Evolutionary conservation across 2,797 vertebrate genomes (phyloP).

Genomic region (Dendrocincla fuliginosa): DNA sequence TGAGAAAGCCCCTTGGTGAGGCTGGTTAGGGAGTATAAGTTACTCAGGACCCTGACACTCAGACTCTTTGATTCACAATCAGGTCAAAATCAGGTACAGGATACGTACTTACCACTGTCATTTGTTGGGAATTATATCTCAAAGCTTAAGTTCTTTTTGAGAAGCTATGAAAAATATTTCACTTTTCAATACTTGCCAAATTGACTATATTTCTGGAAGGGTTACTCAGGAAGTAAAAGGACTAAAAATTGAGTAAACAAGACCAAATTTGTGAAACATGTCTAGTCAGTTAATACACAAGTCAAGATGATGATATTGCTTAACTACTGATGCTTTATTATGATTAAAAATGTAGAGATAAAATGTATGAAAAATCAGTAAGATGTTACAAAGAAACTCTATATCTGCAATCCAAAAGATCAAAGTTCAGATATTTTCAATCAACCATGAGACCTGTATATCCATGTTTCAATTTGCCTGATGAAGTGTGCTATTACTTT

Average conservation of each 20-base stretch:
- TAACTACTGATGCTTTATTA: neutral
- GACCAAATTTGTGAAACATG: neutral
- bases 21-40: neutral
- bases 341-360: neutral
- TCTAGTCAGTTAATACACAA: neutral
- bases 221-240: neutral
- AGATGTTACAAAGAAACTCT: neutral
- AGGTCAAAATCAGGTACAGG: neutral
- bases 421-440: neutral
- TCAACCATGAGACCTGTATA: neutral
- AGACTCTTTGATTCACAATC: neutral
- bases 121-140: neutral
- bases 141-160: neutral
- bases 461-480: neutral
- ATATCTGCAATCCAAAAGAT: neutral
- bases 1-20: accelerated
- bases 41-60: neutral
- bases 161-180: neutral
- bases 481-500: constrained; percentile 10
- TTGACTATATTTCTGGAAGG: neutral
- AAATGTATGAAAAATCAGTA: neutral
- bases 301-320: neutral
- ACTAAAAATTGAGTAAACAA: neutral
- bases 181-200: neutral
- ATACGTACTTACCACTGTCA: neutral